Percentiles rank a stretch among this genome's conserved stretches.
Evolutionary conservation across 2,888 invertebrate genomes (phyloP).

Genomic region (Lottia gigantea): DNA sequence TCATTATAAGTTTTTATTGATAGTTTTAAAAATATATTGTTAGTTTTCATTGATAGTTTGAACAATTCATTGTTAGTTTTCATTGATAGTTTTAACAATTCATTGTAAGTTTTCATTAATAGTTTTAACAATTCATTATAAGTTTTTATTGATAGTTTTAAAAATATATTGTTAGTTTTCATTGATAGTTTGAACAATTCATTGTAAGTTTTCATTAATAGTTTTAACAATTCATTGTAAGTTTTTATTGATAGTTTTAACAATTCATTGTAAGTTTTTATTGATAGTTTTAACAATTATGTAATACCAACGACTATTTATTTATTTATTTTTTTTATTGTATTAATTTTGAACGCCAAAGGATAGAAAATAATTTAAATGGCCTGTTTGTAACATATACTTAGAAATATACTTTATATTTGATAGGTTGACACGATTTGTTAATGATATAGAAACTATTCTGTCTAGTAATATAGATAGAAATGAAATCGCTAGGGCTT

Average conservation of each 20-base stretch:
- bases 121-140: background rate
- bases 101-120: background rate
- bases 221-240: background rate
- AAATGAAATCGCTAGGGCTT: slow-evolving; percentile 40
- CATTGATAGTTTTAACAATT: background rate
- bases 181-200: slow-evolving; percentile 38
- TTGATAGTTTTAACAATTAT: too few species aligned
- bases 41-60: slow-evolving; percentile 42
- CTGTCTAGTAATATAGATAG: slow-evolving; percentile 46
- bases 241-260: background rate
- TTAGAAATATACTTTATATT: too few species aligned
- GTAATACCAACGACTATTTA: too few species aligned
- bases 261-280: background rate
- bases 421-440: slow-evolving; percentile 20
- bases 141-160: slow-evolving; percentile 26
- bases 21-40: too few species aligned
- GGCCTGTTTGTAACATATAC: too few species aligned
- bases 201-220: slow-evolving; percentile 23
- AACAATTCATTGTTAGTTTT: slow-evolving; percentile 27
- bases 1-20: too few species aligned
- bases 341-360: too few species aligned
- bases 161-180: too few species aligned
- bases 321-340: too few species aligned
- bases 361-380: too few species aligned
- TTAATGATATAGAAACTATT: slow-evolving; percentile 49